Percentiles rank a stretch among this genome's conserved stretches.
Conservation (phyloP, 2,797 vertebrate genomes). For the Molothrus ater region DNA sequence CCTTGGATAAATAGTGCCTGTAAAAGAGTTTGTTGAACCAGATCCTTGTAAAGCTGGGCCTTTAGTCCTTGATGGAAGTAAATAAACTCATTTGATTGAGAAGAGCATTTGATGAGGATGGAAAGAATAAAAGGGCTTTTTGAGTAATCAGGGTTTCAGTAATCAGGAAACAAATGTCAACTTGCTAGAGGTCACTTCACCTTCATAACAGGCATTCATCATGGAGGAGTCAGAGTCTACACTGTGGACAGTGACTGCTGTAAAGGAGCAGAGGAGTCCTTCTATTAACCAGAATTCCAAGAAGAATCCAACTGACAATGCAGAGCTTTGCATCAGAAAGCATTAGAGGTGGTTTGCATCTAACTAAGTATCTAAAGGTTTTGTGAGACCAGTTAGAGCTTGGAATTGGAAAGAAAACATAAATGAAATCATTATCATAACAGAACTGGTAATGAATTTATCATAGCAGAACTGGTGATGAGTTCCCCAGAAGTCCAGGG, state of each 20-base stretch:
- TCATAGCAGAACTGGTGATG: not conserved
- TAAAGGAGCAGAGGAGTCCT: not conserved
- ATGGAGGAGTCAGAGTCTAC: not conserved
- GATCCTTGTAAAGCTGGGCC: not conserved
- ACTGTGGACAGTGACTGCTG: not conserved
- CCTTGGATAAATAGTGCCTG: not conserved
- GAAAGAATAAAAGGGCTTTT: not conserved
- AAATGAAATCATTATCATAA: not conserved
- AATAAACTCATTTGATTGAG: not conserved
- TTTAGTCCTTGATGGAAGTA: not conserved
- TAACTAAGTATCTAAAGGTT: not conserved
- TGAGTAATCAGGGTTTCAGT: not conserved
- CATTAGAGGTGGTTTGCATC: not conserved
- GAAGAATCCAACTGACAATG: not conserved
- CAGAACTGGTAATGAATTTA: not conserved
- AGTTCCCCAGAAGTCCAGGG: not conserved
- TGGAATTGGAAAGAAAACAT: not conserved
- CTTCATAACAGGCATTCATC: not conserved
- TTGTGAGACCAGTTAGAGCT: not conserved
- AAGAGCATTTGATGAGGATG: not conserved
- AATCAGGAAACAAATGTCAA: not conserved
- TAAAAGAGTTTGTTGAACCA: not conserved
- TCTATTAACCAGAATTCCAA: not conserved
- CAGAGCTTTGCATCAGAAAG: not conserved
- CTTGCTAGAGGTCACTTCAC: not conserved